Evolutionary conservation across 2,113 vertebrate species (phyloP), one percentile per base, ranked within the genome.

Genomic region (Thalassarche chlororhynchos): DNA sequence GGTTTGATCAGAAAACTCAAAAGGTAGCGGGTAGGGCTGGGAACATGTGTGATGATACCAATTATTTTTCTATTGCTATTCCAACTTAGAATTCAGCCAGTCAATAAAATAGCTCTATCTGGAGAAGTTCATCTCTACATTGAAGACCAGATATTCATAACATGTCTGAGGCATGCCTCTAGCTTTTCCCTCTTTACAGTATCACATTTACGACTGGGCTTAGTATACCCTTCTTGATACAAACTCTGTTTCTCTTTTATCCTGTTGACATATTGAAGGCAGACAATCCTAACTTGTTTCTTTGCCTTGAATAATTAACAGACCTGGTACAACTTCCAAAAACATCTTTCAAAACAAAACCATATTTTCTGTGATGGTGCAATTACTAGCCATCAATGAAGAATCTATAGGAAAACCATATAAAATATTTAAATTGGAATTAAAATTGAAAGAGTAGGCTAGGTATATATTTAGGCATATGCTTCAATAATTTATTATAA

Each of bases 381-480:
- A 83, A 96, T 97, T 97, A 95, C 71, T 95, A 95, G 66, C 81
- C 82, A 96, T 94, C 91, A 96, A 28, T 85, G 64, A 94, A 90
- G 84, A 95, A 95, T 86, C 94, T 90, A 97, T 96, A 96, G 84
- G 82, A 96, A 91, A 96, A 74, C 20, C n/a, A 77, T 88, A 97
- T 97, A 84, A 97, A 97, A 97, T 96, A 97, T 97, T 97, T 94
- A 97, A 91, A 90, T 85, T 60, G 24, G 51, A 94, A 97, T 97
- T 95, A 96, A 96, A 97, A 95, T 96, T 93, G 91, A 94, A 97
- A 93, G 84, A 96, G 74, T 28, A 77, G 66, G 12, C 68, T 93
- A 94, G 87, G 62, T 97, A 83, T 85, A 85, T 91, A 91, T 93
- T 96, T 96, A 93, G 95, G 47, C 46, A 69, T 85, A 87, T 61